Evolutionary conservation across 2,797 vertebrate genomes (phyloP).

Genomic region (Pseudochaenichthys georgianus): DNA sequence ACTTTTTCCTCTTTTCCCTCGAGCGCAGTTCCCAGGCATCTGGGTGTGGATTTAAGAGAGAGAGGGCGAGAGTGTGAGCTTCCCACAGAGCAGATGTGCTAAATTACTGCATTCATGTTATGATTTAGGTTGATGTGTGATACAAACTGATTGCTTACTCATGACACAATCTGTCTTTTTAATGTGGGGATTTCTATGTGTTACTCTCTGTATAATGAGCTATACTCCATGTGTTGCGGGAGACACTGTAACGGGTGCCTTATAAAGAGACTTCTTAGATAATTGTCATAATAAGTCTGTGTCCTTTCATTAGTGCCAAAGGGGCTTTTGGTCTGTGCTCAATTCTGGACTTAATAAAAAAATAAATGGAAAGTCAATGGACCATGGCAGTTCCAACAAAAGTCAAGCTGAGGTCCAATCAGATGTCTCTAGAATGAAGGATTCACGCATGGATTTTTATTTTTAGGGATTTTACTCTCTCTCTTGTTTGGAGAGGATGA

Average conservation of each 20-base stretch:
- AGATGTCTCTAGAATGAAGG: not conserved
- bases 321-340: conserved; percentile 5
- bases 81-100: conserved; percentile 60
- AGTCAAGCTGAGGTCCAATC: conserved; percentile 6
- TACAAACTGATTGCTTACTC: conserved; percentile 16
- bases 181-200: conserved; percentile 2
- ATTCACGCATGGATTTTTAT: conserved; percentile 29
- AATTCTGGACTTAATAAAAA: conserved; percentile 19
- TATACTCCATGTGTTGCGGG: conserved; percentile 23
- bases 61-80: conserved; percentile 28
- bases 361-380: conserved; percentile 36
- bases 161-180: conserved; percentile 38
- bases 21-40: conserved; percentile 53
- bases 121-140: conserved; percentile 49
- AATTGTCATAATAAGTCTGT: not conserved
- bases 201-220: conserved; percentile 18
- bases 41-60: conserved; percentile 42
- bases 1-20: conserved; percentile 63
- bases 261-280: conserved; percentile 9
- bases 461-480: conserved; percentile 30
- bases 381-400: conserved; percentile 10
- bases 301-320: conserved; percentile 1
- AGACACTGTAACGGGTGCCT: not conserved
- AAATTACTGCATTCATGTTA: conserved; percentile 48
- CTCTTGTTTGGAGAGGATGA: conserved; percentile 7